Conservation (phyloP, 2,888 invertebrate species). For the Drosophila hamatofila region DNA sequence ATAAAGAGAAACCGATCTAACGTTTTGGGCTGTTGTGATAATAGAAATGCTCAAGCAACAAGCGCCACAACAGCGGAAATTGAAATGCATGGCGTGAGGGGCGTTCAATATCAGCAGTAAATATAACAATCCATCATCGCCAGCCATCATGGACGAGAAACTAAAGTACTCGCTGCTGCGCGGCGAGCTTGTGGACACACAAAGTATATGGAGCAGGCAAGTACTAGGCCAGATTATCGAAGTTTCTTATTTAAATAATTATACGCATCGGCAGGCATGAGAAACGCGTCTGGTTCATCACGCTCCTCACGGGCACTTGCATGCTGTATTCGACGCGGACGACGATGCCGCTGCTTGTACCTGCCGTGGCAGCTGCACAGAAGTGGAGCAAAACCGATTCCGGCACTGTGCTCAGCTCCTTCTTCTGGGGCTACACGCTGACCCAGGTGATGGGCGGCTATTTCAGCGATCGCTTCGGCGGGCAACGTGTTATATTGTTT, state of each 20-base stretch:
- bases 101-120: constrained; percentile 25
- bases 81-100: constrained; percentile 38
- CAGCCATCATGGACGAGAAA: constrained; percentile 81
- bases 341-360: constrained; percentile 88
- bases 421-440: constrained; percentile 91
- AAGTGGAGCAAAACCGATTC: constrained; percentile 90
- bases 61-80: constrained; percentile 4
- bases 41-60: constrained; percentile 50
- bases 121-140: constrained; percentile 28
- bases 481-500: constrained; percentile 88
- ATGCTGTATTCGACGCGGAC: constrained; percentile 89
- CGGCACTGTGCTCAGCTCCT: constrained; percentile 89
- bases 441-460: constrained; percentile 88
- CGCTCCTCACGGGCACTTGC: constrained; percentile 88
- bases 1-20: constrained; percentile 19
- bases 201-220: constrained; percentile 85
- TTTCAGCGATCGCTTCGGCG: constrained; percentile 88
- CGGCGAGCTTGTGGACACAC: constrained; percentile 85
- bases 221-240: not conserved
- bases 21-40: constrained; percentile 12
- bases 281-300: constrained; percentile 87
- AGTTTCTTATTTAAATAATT: not conserved
- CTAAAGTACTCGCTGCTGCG: constrained; percentile 84
- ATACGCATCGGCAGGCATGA: constrained; percentile 84
- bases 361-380: constrained; percentile 88